Evolutionary conservation across 1,140 invertebrate species (phyloP), one percentile per base, ranked within the genome.

Genomic region (Caenorhabditis briggsae): DNA sequence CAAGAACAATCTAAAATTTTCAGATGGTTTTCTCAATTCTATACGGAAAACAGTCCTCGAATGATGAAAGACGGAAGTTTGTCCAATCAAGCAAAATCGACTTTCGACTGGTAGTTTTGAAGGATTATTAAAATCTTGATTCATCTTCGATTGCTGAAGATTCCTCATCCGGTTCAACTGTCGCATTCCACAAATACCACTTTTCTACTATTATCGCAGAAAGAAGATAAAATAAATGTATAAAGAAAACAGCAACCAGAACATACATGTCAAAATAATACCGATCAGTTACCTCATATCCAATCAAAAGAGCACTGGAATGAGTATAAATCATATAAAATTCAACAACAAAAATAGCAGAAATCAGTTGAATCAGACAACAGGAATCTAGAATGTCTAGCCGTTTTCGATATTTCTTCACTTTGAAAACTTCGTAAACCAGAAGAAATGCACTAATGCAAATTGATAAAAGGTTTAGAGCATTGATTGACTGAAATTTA

Each of bases 11-110:
- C 23, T 12, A 33, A 2, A 61, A 2, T 78, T 53, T 83, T 83
- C 56, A 78, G 94, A 33, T 97, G 96, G 96, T 97, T 95, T 92
- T 94, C 94, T 0, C 96, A 97, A 92, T 97, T 97, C 92, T 97
- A 97, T 91, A 95, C 95, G 0, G 93, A 95, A 78, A 94, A 95
- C 84, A 96, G 96, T 92, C 94, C 95, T 0, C 89, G 90, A 58
- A 88, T 93, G 23, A 91, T 89, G 43, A 56, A 78, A 74, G 84
- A 88, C 70, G 88, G 88, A 74, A 88, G 48, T n/a, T 33, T 89
- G 16, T 82, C 83, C 18, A 87, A 89, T 74, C 84, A 58, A 59
- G 50, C 86, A 20, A 85, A 83, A 83, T 85, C 83, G 23, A 83
- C 87, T 83, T 46, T 65, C 55, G 88, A 89, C 53, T 88, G 83